A percentile compares a stretch with the other conserved stretches of the same genome.
These are phyloP conservation scores for Chanos chanos DNA, from an alignment of 2,797 vertebrate genomes.

Conservation along the genomic window DNA sequence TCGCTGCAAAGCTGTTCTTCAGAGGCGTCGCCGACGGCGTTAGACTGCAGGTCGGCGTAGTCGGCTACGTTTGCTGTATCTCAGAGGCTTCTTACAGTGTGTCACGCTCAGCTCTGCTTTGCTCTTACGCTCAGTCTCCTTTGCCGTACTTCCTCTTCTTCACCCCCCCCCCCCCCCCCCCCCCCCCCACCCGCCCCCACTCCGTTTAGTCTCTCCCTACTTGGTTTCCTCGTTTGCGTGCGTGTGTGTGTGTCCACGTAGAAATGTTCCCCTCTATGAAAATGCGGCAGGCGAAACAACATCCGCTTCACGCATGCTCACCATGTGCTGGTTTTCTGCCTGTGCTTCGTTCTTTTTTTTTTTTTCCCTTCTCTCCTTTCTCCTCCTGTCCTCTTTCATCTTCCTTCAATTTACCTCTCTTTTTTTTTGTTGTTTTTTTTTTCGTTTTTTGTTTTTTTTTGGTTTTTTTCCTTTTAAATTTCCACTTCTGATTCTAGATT, in stretches of 20 bases:
- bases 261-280: constrained; percentile 22
- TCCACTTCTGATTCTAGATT: constrained; percentile 34
- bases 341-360: constrained; percentile 38
- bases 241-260: constrained; percentile 54
- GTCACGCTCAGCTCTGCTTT: constrained; percentile 72
- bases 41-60: constrained; percentile 54
- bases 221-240: constrained; percentile 75
- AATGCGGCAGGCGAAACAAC: constrained; percentile 14
- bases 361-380: constrained; percentile 42
- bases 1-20: no score
- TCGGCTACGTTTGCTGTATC: constrained; percentile 53
- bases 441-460: constrained; percentile 11
- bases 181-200: constrained; percentile 34
- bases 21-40: no score
- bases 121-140: no score
- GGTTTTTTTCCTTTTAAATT: constrained; percentile 43
- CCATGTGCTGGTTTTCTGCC: constrained; percentile 57
- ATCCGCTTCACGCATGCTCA: constrained; percentile 73
- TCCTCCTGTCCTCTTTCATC: constrained; percentile 51
- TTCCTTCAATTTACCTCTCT: no score
- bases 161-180: constrained; percentile 39
- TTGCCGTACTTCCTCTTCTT: constrained; percentile 65
- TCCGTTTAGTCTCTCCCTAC: no score
- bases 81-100: constrained; percentile 71
- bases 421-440: constrained; percentile 12